phyloP scores from a whole-genome alignment of 2,888 invertebrate genomes.

The Euzophera pinguis region DNA sequence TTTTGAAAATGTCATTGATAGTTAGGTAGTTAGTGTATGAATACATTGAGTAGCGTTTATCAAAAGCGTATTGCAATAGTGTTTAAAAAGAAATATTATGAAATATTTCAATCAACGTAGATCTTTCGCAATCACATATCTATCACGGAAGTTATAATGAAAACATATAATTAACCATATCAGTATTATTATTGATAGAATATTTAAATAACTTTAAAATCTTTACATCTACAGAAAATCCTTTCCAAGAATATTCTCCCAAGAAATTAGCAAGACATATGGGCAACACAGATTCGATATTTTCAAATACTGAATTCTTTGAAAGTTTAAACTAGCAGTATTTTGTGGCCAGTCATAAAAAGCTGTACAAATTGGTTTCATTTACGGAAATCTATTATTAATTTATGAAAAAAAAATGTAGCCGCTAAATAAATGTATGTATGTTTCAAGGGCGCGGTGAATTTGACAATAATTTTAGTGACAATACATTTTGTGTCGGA shows the following conservation, averaged over 20 bases:
- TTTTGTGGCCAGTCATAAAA: neutral
- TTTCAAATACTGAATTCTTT: neutral
- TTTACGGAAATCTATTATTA: neutral
- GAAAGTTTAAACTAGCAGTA: neutral
- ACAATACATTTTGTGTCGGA: constrained; percentile 29
- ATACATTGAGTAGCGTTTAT: constrained; percentile 53
- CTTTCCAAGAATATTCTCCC: constrained; percentile 6
- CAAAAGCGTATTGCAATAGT: constrained; percentile 59
- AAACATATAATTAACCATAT: constrained; percentile 28
- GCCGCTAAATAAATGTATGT: constrained; percentile 2
- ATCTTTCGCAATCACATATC: constrained; percentile 58
- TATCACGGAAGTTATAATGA: constrained; percentile 24
- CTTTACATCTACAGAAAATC: neutral
- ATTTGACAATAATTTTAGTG: constrained; percentile 20
- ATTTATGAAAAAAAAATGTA: neutral
- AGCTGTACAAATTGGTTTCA: neutral
- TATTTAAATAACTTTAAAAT: neutral
- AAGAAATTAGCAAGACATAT: neutral
- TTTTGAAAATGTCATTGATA: constrained; percentile 51
- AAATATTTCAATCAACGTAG: constrained; percentile 43
- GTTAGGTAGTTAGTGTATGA: constrained; percentile 55
- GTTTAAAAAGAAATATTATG: constrained; percentile 45
- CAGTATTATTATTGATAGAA: constrained; percentile 22
- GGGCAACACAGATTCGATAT: constrained; percentile 15
- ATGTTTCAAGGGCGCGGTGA: constrained; percentile 24